Base-by-base conservation (phyloP, 92 coral and sea anemone species). In the Zoanthus solanderi region DNA sequence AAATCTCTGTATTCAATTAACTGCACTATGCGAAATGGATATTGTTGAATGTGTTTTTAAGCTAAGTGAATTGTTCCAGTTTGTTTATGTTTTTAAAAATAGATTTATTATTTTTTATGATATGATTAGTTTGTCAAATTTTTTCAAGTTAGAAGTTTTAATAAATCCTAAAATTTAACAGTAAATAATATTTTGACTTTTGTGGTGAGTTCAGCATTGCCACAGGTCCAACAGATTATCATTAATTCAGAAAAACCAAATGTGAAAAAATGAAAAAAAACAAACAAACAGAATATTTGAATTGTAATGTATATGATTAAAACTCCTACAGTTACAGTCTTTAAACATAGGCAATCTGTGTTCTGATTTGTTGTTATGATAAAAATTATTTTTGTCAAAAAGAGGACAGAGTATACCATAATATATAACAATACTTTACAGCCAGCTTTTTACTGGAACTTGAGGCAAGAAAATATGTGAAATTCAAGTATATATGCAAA, bases 311-410 rank as follows among this genome's bases (percentile, higher is more conserved):
- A 50, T 10, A 48, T 60, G 28, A 42, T 80, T 76, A n/a, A 11
- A 57, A 23, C 75, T 80, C 58, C 85, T 1, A 32, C 14, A 80
- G 85, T 66, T 66, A 1, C 84, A 52, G 4, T 79, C 84, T 79
- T 67, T 79, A 31, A 79, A 79, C 15, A 45, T 80, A 13, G 3
- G 14, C 76, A 75, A 81, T 81, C 75, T 81, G 85, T 52, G 28
- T 11, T 0, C n/a, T 13, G 75, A 79, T 81, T 66, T 81, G 17
- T 71, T 52, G 16, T 45, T 17, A 16, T 66, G 63, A 65, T 81
- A 65, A 30, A 47, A 81, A 6, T 66, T 53, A 37, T 61, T 79
- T 78, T 57, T 60, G 23, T 60, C 52, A 57, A 60, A 37, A 65
- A 17, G 1, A 1, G 23, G 42, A 46, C 45, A n/a, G 37, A 75